Conservation (phyloP, 2,888 invertebrate genomes). For the Sabatieria punctata region DNA sequence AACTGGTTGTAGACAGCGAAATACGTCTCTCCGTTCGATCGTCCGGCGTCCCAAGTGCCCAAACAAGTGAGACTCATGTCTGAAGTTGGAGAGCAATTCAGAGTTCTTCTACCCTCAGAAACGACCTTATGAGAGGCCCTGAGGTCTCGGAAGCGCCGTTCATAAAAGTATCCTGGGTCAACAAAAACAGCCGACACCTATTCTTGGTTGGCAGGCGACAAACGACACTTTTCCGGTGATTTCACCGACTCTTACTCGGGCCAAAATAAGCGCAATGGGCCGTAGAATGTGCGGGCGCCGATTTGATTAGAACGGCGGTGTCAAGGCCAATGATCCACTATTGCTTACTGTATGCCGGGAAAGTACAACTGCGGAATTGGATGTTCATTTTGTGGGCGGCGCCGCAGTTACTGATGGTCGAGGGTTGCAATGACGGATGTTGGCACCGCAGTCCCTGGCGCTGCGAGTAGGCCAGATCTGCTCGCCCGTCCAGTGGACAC, state of each 20-base stretch:
- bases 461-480: conserved; percentile 3
- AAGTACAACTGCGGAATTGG: conserved; percentile 4
- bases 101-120: background rate
- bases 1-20: conserved; percentile 7
- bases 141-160: too few species aligned
- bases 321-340: too few species aligned
- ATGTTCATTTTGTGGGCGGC: conserved; percentile 4
- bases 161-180: too few species aligned
- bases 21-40: background rate
- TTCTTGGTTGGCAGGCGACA: too few species aligned
- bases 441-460: conserved; percentile 1
- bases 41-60: conserved; percentile 7
- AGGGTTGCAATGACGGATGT: conserved; percentile 1
- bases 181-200: too few species aligned
- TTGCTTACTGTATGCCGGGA: too few species aligned
- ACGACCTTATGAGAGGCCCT: background rate
- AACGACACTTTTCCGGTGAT: too few species aligned
- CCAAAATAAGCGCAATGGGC: too few species aligned
- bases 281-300: too few species aligned
- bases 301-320: too few species aligned
- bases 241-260: too few species aligned
- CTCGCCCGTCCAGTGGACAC: conserved; percentile 9
- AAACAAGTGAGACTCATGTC: conserved; percentile 6
- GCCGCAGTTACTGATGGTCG: conserved; percentile 7
- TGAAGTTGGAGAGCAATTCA: background rate